phyloP scores from a whole-genome alignment of 2,888 invertebrate genomes.

The Thecocarcelia acutangulata region DNA sequence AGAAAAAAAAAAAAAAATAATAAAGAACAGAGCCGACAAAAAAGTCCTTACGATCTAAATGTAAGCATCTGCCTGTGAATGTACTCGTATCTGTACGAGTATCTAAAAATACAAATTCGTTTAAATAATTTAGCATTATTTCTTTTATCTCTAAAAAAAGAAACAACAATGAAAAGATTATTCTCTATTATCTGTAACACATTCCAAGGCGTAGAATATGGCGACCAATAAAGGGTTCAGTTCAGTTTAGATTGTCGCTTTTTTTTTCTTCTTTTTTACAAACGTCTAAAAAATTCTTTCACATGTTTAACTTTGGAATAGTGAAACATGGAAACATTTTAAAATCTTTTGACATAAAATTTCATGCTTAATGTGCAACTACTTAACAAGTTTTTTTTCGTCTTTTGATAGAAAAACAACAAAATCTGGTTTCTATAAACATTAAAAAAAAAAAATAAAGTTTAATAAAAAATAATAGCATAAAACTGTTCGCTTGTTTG shows the following conservation, averaged over 20 bases:
- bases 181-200: constrained; percentile 59
- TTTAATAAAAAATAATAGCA: not conserved
- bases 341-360: constrained; percentile 65
- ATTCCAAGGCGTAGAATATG: constrained; percentile 63
- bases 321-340: constrained; percentile 65
- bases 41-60: not conserved
- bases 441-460: constrained; percentile 8
- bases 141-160: constrained; percentile 10
- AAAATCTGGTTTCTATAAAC: too few species aligned
- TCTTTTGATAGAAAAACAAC: too few species aligned
- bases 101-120: constrained; percentile 30
- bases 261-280: constrained; percentile 13
- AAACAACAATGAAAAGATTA: constrained; percentile 51
- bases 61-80: constrained; percentile 4
- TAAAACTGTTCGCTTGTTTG: constrained; percentile 28
- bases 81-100: constrained; percentile 21
- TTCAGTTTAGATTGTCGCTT: constrained; percentile 48
- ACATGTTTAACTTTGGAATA: constrained; percentile 62
- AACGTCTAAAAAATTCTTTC: constrained; percentile 46
- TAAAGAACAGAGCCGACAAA: not conserved
- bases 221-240: constrained; percentile 68
- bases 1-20: constrained; percentile 16
- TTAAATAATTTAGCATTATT: constrained; percentile 44
- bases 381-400: constrained; percentile 5
- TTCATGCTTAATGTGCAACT: constrained; percentile 44